Conservation (phyloP, 2,888 invertebrate genomes). For the Hipparchia sbordonii region DNA sequence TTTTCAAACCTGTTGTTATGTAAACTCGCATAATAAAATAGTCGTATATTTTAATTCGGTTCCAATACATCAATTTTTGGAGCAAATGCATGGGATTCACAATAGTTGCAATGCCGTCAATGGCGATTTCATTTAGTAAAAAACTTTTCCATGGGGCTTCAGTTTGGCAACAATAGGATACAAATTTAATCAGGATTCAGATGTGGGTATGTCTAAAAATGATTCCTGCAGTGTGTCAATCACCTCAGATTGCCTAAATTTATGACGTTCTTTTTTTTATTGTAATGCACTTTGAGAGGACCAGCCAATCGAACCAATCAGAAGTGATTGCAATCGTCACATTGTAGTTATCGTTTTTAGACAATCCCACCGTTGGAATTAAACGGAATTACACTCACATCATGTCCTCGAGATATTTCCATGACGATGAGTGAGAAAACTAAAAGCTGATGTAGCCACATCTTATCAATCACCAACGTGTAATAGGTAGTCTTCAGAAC, state of each 20-base stretch:
- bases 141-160: conserved; percentile 29
- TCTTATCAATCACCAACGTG: conserved; percentile 63
- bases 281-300: no score
- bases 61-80: conserved; percentile 60
- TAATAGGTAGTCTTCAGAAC: conserved; percentile 48
- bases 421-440: conserved; percentile 46
- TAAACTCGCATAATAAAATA: conserved; percentile 51
- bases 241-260: no score
- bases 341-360: no score
- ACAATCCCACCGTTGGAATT: neutral
- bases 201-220: no score
- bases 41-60: conserved; percentile 73
- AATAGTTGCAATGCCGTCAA: conserved; percentile 49
- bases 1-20: conserved; percentile 56
- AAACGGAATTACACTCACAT: conserved; percentile 55
- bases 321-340: no score
- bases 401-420: conserved; percentile 52
- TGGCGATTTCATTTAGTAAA: conserved; percentile 39
- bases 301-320: no score
- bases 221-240: no score
- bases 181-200: conserved; percentile 30
- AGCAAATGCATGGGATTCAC: conserved; percentile 53
- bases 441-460: conserved; percentile 56
- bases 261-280: no score
- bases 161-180: conserved; percentile 37